Evolutionary conservation across 2,797 vertebrate species (phyloP).

Genomic region (Triplophysa yarkandensis): DNA sequence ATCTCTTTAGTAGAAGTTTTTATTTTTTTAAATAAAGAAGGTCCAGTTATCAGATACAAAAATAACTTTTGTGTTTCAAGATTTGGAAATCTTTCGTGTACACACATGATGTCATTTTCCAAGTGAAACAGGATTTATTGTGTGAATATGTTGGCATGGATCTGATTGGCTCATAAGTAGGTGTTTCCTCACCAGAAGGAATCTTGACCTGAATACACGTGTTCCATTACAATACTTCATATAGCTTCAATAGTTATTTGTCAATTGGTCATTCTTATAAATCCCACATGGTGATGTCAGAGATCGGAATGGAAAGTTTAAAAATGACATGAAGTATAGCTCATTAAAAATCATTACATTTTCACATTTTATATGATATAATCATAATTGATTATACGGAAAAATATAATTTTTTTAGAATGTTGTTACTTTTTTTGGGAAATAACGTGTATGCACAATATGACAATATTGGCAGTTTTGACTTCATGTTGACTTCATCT

Average conservation of each 20-base stretch:
- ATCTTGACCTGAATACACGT: neutral
- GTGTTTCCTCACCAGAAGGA: neutral
- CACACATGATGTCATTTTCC: neutral
- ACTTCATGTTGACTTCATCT: neutral
- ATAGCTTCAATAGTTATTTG: neutral
- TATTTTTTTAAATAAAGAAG: no score
- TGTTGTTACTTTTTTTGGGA: neutral
- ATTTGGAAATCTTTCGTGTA: slow-evolving; percentile 14
- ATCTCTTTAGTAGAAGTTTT: no score
- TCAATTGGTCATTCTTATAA: neutral
- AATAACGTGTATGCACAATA: neutral
- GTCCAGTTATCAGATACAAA: neutral
- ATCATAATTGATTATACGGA: neutral
- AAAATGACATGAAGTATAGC: neutral
- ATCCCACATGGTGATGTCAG: neutral
- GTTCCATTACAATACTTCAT: neutral
- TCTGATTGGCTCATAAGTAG: neutral
- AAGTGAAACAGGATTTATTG: neutral
- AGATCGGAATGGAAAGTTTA: neutral
- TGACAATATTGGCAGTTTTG: neutral
- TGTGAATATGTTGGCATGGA: neutral
- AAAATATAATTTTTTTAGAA: neutral
- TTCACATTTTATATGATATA: neutral
- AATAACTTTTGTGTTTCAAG: neutral
- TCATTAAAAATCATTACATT: neutral